A percentile compares a stretch with the other conserved stretches of the same genome.
Evolutionary conservation across 2,797 vertebrate genomes (phyloP).

Genomic region (Chaunax sp.): DNA sequence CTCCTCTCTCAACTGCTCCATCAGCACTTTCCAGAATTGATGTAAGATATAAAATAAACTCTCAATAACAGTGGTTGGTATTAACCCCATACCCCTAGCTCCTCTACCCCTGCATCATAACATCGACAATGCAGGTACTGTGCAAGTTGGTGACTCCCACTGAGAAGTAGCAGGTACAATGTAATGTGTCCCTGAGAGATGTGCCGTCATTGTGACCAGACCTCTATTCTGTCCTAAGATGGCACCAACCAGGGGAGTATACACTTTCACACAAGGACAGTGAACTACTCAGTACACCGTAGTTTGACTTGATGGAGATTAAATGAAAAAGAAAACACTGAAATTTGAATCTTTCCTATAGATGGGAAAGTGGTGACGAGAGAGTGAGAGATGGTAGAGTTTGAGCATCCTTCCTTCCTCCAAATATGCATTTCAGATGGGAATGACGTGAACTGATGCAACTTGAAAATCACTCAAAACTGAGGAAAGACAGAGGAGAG

Average conservation of each 20-base stretch:
- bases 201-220: slow-evolving; percentile 38
- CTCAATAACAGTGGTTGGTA: slow-evolving; percentile 51
- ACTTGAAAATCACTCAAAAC: slow-evolving; percentile 37
- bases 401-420: slow-evolving; percentile 16
- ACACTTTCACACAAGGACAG: slow-evolving; percentile 52
- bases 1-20: slow-evolving; percentile 35
- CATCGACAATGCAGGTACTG: slow-evolving; percentile 35
- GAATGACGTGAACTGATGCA: slow-evolving; percentile 20
- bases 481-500: slow-evolving; percentile 29
- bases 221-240: slow-evolving; percentile 30
- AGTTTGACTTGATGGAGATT: slow-evolving; percentile 19
- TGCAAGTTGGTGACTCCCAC: slow-evolving; percentile 15
- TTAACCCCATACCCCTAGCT: slow-evolving; percentile 34
- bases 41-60: slow-evolving; percentile 45
- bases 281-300: slow-evolving; percentile 17
- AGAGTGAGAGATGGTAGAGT: slow-evolving; percentile 25
- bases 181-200: slow-evolving; percentile 13
- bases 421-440: slow-evolving; percentile 56
- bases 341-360: slow-evolving; percentile 42
- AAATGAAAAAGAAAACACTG: slow-evolving; percentile 1
- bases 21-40: slow-evolving; percentile 69
- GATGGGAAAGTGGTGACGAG: slow-evolving; percentile 17
- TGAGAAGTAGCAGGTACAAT: background rate
- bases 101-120: background rate
- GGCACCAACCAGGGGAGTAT: slow-evolving; percentile 46